Conservation (phyloP, 2,797 vertebrate genomes). For the Pitangus sulphuratus region DNA sequence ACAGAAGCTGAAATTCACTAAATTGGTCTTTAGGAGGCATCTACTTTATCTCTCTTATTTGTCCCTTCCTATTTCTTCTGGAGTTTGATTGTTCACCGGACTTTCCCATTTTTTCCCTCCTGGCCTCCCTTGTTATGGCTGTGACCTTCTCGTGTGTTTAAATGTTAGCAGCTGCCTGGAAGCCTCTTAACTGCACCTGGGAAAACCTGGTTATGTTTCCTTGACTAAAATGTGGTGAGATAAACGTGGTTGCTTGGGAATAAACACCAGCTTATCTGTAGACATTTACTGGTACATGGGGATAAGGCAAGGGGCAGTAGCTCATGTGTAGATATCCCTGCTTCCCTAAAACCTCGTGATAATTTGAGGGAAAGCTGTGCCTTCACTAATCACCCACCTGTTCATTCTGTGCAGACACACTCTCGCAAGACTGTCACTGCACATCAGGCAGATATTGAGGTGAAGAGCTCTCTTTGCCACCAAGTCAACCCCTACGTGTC, state of each 20-base stretch:
- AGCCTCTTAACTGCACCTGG: background rate
- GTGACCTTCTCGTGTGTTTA: background rate
- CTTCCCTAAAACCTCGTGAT: background rate
- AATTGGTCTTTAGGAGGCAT: background rate
- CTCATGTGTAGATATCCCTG: background rate
- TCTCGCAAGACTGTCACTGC: background rate
- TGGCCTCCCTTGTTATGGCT: background rate
- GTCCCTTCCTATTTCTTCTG: background rate
- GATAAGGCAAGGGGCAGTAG: background rate
- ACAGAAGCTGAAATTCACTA: constrained; percentile 4
- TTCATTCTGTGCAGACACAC: background rate
- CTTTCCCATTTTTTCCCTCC: background rate
- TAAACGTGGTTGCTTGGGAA: background rate
- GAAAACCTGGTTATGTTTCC: background rate
- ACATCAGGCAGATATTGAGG: background rate
- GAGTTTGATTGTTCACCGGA: background rate
- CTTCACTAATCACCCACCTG: background rate
- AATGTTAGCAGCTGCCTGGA: background rate
- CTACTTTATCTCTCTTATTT: background rate
- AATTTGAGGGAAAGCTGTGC: background rate
- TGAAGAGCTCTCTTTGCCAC: background rate
- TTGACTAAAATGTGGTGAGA: background rate
- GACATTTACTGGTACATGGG: background rate
- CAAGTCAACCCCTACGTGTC: background rate
- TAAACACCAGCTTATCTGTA: background rate